Conservation (phyloP, 37 sponge, comb jelly and placozoan species). For the Hormiphora californensis region DNA sequence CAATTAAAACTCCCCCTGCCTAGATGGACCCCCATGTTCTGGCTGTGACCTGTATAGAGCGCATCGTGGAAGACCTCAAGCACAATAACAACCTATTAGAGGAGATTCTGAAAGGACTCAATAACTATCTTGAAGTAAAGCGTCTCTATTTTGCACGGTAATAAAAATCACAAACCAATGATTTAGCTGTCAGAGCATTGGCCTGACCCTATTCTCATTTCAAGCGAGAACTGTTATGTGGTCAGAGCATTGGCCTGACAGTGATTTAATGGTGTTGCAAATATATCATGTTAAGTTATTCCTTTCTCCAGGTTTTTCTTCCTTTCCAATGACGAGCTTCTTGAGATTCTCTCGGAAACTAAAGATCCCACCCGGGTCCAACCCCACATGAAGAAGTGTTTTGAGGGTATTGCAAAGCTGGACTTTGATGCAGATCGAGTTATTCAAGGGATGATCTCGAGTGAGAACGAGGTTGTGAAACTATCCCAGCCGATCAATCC, state of each 20-base stretch:
- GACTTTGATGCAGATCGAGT: slow-evolving; percentile 35
- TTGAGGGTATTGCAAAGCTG: slow-evolving; percentile 59
- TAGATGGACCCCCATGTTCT: slow-evolving; percentile 75
- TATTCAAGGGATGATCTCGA: slow-evolving; percentile 57
- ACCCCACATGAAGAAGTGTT: slow-evolving; percentile 61
- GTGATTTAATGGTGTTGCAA: no score
- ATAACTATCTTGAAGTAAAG: slow-evolving; percentile 57
- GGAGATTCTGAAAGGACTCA: slow-evolving; percentile 57
- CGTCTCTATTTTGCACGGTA: slow-evolving; percentile 51
- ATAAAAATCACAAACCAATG: no score
- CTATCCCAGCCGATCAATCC: slow-evolving; percentile 49
- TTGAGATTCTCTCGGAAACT: slow-evolving; percentile 60
- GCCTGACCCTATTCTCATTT: no score
- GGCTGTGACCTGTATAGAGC: slow-evolving; percentile 69
- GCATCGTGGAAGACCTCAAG: slow-evolving; percentile 71
- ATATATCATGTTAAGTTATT: no score
- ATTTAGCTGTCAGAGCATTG: no score
- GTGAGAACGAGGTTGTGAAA: slow-evolving; percentile 52
- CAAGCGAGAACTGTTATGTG: no score
- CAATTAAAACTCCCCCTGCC: background rate
- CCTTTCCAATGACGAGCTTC: slow-evolving; percentile 59
- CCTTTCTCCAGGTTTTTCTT: slow-evolving; percentile 56
- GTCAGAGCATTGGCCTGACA: no score
- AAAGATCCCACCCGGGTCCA: slow-evolving; percentile 60
- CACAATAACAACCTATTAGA: slow-evolving; percentile 55